Conservation (phyloP, 2,113 vertebrate species). For the Spea bombifrons region DNA sequence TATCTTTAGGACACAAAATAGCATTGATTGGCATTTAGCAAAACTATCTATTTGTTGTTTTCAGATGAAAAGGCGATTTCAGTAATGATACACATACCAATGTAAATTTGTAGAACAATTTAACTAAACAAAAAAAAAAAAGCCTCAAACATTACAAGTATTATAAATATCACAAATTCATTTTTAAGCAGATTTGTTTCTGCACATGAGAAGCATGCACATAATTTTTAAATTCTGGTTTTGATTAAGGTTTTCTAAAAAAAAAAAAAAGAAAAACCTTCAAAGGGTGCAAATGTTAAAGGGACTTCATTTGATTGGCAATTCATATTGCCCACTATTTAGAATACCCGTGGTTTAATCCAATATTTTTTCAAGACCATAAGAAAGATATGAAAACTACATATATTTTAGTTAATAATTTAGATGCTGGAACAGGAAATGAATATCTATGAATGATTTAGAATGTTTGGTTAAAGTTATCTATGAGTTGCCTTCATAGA, state of each 20-base stretch:
- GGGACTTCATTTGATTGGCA: slow-evolving; percentile 95
- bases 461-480: slow-evolving; percentile 87
- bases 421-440: slow-evolving; percentile 82
- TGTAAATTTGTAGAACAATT: slow-evolving; percentile 77
- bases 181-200: slow-evolving; percentile 73
- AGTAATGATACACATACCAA: slow-evolving; percentile 76
- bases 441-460: slow-evolving; percentile 86
- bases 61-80: slow-evolving; percentile 66
- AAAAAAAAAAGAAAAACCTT: slow-evolving; percentile 66
- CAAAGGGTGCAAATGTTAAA: slow-evolving; percentile 95
- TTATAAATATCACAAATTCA: slow-evolving; percentile 68
- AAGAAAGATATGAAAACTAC: slow-evolving; percentile 76
- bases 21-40: slow-evolving; percentile 89
- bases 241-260: slow-evolving; percentile 81
- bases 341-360: slow-evolving; percentile 87
- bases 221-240: slow-evolving; percentile 79
- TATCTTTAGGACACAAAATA: slow-evolving; percentile 28
- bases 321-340: slow-evolving; percentile 92
- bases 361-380: slow-evolving; percentile 83
- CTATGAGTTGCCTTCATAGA: slow-evolving; percentile 81
- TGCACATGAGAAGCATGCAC: slow-evolving; percentile 92
- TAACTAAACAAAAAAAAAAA: slow-evolving; percentile 69
- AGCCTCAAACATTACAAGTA: slow-evolving; percentile 69
- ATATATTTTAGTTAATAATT: slow-evolving; percentile 85
- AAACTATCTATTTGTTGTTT: slow-evolving; percentile 69